Evolutionary conservation across 2,797 vertebrate species (phyloP), one percentile per base, ranked within the genome.

Genomic region (Coregonus ussuriensis): DNA sequence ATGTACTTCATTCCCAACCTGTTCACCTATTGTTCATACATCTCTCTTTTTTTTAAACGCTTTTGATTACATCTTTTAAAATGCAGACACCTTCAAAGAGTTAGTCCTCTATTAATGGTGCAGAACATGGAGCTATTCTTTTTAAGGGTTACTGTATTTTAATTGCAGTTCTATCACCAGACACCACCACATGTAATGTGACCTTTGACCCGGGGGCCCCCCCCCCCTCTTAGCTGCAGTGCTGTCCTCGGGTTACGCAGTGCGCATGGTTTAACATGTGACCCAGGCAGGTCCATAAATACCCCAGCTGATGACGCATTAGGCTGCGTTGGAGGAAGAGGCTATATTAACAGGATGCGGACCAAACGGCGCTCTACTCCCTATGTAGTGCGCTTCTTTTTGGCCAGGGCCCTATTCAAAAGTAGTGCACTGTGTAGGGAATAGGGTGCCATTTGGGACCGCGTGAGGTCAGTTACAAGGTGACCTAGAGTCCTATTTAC

Each of bases 321-420:
- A 76, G 75, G 73, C 76, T 86, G 76, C 71, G 78, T 82, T 74
- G 79, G 74, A 80, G 71, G 81, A 83, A 80, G 81, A 86, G 85
- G 89, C 91, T 94, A 94, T 93, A 94, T 94, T 94, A 93, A 86
- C 84, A 15, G 62, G 87, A 86, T 65, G 41, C 4, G 6, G 3
- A 6, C 56, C 56, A 62, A 9, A 62, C 3, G 1, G 0, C 56
- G n/a, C 0, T 3, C 56, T 7, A n/a, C 0, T 62, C 56, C 56
- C 56, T 62, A 3, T 18, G 1, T 62, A n/a, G 6, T n/a, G 56
- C 56, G 5, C 16, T 18, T 2, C 4, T 6, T 59, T 59, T 59
- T 59, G n/a, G 21, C 54, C 56, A n/a, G 56, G 6, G 56, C n/a
- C 56, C 56, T 62, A 3, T 62, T 62, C 6, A 62, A n/a, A 21